Percentiles rank a stretch among this genome's conserved stretches.
These are phyloP conservation scores for Labroides dimidiatus DNA, from an alignment of 2,797 vertebrate genomes.

Conservation along the genomic window DNA sequence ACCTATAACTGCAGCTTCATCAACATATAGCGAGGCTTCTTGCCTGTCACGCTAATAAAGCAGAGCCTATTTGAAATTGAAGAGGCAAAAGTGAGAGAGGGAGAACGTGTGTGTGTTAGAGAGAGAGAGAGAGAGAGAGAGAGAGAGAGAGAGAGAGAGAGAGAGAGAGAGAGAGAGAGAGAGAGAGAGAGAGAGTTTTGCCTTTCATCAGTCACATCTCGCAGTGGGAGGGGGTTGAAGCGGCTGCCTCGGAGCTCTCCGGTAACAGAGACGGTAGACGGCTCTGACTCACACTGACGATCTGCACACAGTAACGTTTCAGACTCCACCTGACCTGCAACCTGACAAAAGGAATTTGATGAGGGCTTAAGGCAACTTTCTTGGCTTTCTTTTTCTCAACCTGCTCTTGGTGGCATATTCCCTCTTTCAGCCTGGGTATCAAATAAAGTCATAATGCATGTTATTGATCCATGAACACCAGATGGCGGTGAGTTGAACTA, in stretches of 20 bases:
- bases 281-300: slow-evolving; percentile 52
- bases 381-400: background rate
- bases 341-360: slow-evolving; percentile 32
- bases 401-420: background rate
- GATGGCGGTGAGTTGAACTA: slow-evolving; percentile 58
- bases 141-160: slow-evolving; percentile 36
- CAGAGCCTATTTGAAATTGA: background rate
- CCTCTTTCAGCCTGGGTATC: background rate
- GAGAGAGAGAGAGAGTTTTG: slow-evolving; percentile 30
- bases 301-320: slow-evolving; percentile 31
- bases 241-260: slow-evolving; percentile 66
- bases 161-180: slow-evolving; percentile 37
- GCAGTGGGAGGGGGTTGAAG: slow-evolving; percentile 63
- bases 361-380: slow-evolving; percentile 58
- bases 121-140: slow-evolving; percentile 31
- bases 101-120: no score
- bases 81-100: slow-evolving; percentile 24
- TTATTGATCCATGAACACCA: slow-evolving; percentile 26
- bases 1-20: slow-evolving; percentile 34
- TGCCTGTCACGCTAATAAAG: slow-evolving; percentile 31
- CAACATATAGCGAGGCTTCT: slow-evolving; percentile 22
- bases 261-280: slow-evolving; percentile 63
- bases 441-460: slow-evolving; percentile 30
- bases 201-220: slow-evolving; percentile 67
- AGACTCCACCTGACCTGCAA: slow-evolving; percentile 53